Conservation (phyloP, 2,888 invertebrate species). For the Polia nebulosa region DNA sequence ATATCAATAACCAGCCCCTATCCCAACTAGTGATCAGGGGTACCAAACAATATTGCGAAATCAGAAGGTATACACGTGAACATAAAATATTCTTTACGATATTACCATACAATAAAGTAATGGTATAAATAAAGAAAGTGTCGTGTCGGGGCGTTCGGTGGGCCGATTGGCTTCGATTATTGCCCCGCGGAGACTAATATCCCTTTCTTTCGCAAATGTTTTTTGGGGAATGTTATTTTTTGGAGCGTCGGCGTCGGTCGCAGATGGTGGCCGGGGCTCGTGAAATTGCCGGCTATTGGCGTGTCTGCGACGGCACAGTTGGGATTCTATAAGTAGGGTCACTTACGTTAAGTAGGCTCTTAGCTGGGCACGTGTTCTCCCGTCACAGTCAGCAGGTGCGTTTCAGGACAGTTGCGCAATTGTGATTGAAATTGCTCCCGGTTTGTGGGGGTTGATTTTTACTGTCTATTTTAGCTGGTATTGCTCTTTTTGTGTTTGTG, state of each 20-base stretch:
- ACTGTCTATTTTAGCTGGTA: constrained; percentile 74
- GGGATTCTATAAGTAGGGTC: constrained; percentile 86
- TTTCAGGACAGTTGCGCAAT: constrained; percentile 74
- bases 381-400: constrained; percentile 86
- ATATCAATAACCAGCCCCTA: constrained; percentile 56
- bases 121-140: constrained; percentile 87
- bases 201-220: constrained; percentile 89
- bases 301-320: constrained; percentile 76
- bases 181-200: constrained; percentile 90
- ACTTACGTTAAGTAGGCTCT: constrained; percentile 90
- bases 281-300: constrained; percentile 83
- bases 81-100: constrained; percentile 85
- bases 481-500: constrained; percentile 68
- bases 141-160: constrained; percentile 84
- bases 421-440: constrained; percentile 87
- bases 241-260: constrained; percentile 88
- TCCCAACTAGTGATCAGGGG: constrained; percentile 54
- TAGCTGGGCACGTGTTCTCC: constrained; percentile 85
- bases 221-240: constrained; percentile 89
- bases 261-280: constrained; percentile 86
- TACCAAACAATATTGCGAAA: constrained; percentile 71
- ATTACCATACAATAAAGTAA: constrained; percentile 81
- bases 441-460: constrained; percentile 79
- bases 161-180: constrained; percentile 91
- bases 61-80: constrained; percentile 76